These are phyloP conservation scores for Strigamia transsilvanica DNA, from an alignment of 2,888 invertebrate species.

Conservation along the genomic window DNA sequence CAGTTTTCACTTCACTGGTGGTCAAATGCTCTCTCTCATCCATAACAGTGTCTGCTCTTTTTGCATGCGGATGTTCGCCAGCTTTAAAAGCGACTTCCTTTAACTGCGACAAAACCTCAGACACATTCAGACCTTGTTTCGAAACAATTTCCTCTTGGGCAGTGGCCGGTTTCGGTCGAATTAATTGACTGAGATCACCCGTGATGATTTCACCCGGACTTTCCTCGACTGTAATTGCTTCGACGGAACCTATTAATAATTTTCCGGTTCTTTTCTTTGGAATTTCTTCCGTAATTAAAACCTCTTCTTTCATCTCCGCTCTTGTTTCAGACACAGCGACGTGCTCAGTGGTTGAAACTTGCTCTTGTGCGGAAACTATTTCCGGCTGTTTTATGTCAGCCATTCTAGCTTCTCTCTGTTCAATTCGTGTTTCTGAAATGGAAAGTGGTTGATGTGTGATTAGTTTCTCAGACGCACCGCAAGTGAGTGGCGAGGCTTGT, in stretches of 20 bases:
- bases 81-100: slow-evolving; percentile 52
- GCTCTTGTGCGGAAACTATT: slow-evolving; percentile 65
- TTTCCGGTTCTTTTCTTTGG: slow-evolving; percentile 24
- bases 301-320: slow-evolving; percentile 52
- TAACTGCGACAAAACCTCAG: slow-evolving; percentile 28
- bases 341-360: slow-evolving; percentile 41
- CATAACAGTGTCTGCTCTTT: slow-evolving; percentile 32
- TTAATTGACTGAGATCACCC: background rate
- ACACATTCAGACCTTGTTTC: slow-evolving; percentile 40
- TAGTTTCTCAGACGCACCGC: background rate
- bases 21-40: slow-evolving; percentile 16
- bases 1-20: slow-evolving; percentile 50
- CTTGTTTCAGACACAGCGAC: slow-evolving; percentile 51
- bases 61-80: slow-evolving; percentile 44
- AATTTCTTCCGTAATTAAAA: slow-evolving; percentile 51
- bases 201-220: slow-evolving; percentile 23
- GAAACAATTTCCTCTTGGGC: slow-evolving; percentile 38
- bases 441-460: slow-evolving; percentile 36
- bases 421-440: slow-evolving; percentile 50
- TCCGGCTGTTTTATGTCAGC: slow-evolving; percentile 56
- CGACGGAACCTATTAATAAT: background rate
- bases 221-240: slow-evolving; percentile 52
- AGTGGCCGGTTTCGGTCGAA: slow-evolving; percentile 41
- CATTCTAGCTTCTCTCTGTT: slow-evolving; percentile 57
- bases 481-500: background rate